Conservation (phyloP, 2,113 vertebrate genomes). For the Lophius piscatorius region DNA sequence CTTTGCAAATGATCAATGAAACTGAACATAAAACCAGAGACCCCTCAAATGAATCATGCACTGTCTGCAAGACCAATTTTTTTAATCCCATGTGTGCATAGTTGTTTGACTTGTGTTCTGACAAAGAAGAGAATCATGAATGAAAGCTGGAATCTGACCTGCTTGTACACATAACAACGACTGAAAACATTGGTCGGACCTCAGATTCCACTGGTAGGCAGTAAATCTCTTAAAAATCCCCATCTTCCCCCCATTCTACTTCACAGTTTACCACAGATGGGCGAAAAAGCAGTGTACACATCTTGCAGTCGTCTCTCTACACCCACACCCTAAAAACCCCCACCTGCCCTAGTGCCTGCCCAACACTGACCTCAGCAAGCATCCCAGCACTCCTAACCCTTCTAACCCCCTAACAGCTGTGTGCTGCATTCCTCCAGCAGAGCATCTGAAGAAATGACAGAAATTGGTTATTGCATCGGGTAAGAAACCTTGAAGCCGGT, state of each 20-base stretch:
- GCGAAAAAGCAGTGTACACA: constrained; percentile 44
- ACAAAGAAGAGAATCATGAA: constrained; percentile 15
- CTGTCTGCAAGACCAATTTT: background rate
- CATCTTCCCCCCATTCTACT: constrained; percentile 22
- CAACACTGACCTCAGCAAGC: constrained; percentile 72
- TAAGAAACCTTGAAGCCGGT: constrained; percentile 67
- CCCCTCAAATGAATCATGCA: constrained; percentile 2
- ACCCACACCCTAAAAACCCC: constrained; percentile 61
- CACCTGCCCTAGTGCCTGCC: constrained; percentile 72
- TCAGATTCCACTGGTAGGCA: constrained; percentile 22
- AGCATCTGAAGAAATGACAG: constrained; percentile 69
- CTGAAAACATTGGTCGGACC: constrained; percentile 42
- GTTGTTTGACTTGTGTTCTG: background rate
- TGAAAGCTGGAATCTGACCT: constrained; percentile 10
- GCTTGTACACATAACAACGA: constrained; percentile 15
- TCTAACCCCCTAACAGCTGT: constrained; percentile 72
- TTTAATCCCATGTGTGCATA: background rate
- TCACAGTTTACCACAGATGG: constrained; percentile 67
- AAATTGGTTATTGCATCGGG: constrained; percentile 69
- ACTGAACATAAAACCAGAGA: background rate
- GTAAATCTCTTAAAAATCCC: constrained; percentile 35
- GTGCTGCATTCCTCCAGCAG: constrained; percentile 67
- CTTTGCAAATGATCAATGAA: constrained; percentile 8
- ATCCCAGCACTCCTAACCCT: constrained; percentile 46
- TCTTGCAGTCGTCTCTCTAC: constrained; percentile 43